Conservation (phyloP, 2,797 vertebrate species). For the Florisuga fusca region DNA sequence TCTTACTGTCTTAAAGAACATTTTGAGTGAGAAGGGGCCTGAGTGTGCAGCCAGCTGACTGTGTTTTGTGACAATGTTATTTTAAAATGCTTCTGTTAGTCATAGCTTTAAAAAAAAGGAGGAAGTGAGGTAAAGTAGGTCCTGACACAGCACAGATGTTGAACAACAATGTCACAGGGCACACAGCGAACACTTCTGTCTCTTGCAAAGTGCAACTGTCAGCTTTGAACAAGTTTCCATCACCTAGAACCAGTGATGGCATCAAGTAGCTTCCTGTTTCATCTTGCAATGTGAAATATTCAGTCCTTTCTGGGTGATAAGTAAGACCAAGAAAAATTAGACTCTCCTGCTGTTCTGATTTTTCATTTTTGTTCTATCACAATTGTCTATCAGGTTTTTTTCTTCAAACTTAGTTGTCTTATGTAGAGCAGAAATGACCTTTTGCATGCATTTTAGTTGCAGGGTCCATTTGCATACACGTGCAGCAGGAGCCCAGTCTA, state of each 20-base stretch:
- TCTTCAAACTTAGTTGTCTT: not conserved
- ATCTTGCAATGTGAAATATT: not conserved
- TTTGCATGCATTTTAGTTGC: not conserved
- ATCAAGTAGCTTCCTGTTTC: not conserved
- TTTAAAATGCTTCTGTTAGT: not conserved
- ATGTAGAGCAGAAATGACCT: not conserved
- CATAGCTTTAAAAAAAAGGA: not conserved
- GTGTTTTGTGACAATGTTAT: not conserved
- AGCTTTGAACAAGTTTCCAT: not conserved
- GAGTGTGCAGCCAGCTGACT: not conserved
- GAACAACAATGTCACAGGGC: constrained; percentile 6
- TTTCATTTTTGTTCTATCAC: not conserved
- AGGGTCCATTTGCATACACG: not conserved
- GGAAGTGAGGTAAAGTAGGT: not conserved
- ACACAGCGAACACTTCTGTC: not conserved
- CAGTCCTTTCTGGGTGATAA: not conserved
- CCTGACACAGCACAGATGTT: constrained; percentile 44
- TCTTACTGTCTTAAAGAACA: not conserved
- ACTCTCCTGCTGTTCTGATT: not conserved
- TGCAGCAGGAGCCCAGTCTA: not conserved
- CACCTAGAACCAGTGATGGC: not conserved
- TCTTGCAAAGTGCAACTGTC: constrained; percentile 29
- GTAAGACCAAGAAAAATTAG: not conserved
- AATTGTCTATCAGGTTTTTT: not conserved
- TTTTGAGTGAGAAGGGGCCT: no score